Evolutionary conservation across 2,888 invertebrate species (phyloP).

Genomic region (Bellardia pandia): DNA sequence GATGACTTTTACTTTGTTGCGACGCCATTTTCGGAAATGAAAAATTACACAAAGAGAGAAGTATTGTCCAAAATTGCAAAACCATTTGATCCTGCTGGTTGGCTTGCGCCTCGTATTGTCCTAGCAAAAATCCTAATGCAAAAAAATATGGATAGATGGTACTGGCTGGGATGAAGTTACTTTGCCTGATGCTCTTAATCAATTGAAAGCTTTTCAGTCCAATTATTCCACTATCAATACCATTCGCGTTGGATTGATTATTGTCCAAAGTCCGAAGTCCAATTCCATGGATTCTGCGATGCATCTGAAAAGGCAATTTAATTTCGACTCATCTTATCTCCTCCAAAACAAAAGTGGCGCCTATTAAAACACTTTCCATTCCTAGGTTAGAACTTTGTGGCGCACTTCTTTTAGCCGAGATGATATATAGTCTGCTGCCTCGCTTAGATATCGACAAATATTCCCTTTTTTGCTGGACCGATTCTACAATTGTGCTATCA

Average conservation of each 20-base stretch:
- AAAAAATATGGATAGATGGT: conserved; percentile 67
- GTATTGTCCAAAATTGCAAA: conserved; percentile 67
- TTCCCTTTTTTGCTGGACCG: too few species aligned
- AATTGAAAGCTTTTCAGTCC: conserved; percentile 48
- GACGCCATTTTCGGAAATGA: neutral
- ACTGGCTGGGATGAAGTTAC: conserved; percentile 63
- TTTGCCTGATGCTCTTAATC: conserved; percentile 4
- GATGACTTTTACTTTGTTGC: too few species aligned
- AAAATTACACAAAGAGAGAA: conserved; percentile 57
- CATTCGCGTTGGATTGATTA: conserved; percentile 60
- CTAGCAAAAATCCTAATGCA: conserved; percentile 71
- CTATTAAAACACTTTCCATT: too few species aligned
- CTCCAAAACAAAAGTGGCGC: too few species aligned
- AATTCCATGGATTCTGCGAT: conserved; percentile 69
- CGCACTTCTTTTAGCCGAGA: too few species aligned
- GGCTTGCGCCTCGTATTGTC: conserved; percentile 64
- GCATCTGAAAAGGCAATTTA: conserved; percentile 58
- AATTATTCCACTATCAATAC: conserved; percentile 48
- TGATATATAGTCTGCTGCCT: too few species aligned
- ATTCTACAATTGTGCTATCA: too few species aligned
- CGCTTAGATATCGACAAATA: too few species aligned
- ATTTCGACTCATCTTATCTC: too few species aligned
- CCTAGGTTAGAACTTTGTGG: too few species aligned
- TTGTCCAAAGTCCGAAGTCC: neutral
- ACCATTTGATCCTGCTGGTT: conserved; percentile 69